Evolutionary conservation across 2,888 invertebrate genomes (phyloP).

Genomic region (Microctonus hyperodae): DNA sequence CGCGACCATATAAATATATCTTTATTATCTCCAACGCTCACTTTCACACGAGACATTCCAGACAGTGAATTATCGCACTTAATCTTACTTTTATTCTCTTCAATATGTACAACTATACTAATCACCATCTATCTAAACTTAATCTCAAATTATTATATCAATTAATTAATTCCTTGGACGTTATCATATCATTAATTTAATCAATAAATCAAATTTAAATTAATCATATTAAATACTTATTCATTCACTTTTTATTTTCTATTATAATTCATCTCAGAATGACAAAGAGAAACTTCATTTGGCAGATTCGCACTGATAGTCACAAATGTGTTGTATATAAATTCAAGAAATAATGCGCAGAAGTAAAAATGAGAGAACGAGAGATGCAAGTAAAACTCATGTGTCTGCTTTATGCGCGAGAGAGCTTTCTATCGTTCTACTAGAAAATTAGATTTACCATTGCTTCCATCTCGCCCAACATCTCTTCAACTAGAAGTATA

Average conservation of each 20-base stretch:
- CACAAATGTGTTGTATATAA: constrained; percentile 10
- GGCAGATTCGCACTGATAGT: constrained; percentile 7
- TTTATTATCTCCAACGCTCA: not conserved
- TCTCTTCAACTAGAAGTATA: not conserved
- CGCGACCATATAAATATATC: not conserved
- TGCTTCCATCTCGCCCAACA: constrained; percentile 5
- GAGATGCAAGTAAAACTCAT: constrained; percentile 12
- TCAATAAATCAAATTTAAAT: not conserved
- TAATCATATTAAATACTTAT: too few relatives aligned
- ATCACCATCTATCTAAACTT: not conserved
- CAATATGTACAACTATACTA: not conserved
- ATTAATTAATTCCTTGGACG: not conserved
- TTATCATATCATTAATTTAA: not conserved
- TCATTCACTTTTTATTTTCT: not conserved
- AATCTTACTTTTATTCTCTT: not conserved
- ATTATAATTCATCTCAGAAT: not conserved
- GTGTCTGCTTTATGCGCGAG: constrained; percentile 21
- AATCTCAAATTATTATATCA: not conserved
- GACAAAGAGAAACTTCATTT: constrained; percentile 4
- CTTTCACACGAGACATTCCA: constrained; percentile 16
- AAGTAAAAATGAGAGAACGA: constrained; percentile 8
- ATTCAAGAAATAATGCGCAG: not conserved
- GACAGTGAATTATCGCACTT: not conserved
- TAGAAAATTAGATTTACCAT: constrained; percentile 40
- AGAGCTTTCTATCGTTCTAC: constrained; percentile 34